A percentile compares a stretch with the other conserved stretches of the same genome.
Evolutionary conservation across 2,797 vertebrate species (phyloP).

Genomic region (Benthosema pterotum): DNA sequence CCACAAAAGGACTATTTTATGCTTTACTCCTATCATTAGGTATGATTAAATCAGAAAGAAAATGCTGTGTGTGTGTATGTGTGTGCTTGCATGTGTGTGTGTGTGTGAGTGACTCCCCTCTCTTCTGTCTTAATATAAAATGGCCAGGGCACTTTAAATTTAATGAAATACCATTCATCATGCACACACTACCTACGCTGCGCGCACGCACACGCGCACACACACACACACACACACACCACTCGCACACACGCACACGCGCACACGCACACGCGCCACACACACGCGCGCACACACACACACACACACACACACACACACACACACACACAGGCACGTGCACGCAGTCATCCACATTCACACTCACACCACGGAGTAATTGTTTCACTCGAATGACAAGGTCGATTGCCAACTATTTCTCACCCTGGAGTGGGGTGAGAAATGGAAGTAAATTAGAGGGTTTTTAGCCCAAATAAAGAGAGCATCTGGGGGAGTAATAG

Average conservation of each 20-base stretch:
- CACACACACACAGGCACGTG: neutral
- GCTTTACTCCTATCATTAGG: neutral
- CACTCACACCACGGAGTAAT: no score
- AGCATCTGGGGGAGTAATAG: no score
- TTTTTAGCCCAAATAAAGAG: no score
- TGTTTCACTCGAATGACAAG: no score
- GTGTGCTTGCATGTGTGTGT: neutral
- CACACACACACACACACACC: neutral
- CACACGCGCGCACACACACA: neutral
- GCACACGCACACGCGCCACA: no score
- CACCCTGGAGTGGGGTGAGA: no score
- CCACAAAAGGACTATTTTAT: neutral
- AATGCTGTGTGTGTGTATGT: neutral
- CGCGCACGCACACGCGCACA: neutral
- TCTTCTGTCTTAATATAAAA: constrained; percentile 13
- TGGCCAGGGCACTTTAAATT: constrained; percentile 2
- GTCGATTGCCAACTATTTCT: no score
- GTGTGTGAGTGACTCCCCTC: neutral
- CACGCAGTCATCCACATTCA: constrained; percentile 1
- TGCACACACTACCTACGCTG: neutral
- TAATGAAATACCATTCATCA: constrained; percentile 40
- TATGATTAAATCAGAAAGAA: neutral
- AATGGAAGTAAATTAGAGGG: no score
- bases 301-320: neutral
- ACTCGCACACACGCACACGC: neutral